Conservation (phyloP, 2,888 invertebrate genomes). For the Phania funesta region DNA sequence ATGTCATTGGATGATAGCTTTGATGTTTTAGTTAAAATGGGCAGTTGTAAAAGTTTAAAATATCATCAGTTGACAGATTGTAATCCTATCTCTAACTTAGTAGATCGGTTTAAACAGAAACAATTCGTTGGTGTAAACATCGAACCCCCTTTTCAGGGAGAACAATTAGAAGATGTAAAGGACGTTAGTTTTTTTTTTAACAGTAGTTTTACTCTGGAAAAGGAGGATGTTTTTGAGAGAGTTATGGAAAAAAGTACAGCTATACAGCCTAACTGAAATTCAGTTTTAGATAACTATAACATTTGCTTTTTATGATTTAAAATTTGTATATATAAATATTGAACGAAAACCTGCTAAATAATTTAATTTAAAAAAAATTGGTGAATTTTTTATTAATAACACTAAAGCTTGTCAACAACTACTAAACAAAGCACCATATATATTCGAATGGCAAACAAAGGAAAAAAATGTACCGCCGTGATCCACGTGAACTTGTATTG, state of each 20-base stretch:
- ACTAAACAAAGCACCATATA: too few species aligned
- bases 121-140: constrained; percentile 61
- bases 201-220: constrained; percentile 78
- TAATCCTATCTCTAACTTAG: constrained; percentile 50
- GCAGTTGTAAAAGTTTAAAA: constrained; percentile 40
- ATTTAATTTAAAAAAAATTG: too few species aligned
- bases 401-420: too few species aligned
- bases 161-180: constrained; percentile 41
- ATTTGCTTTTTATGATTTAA: too few species aligned
- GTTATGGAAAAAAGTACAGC: constrained; percentile 81
- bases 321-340: too few species aligned
- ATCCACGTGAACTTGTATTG: too few species aligned
- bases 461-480: too few species aligned
- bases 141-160: too few species aligned
- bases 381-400: too few species aligned
- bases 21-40: constrained; percentile 72
- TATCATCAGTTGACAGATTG: not conserved
- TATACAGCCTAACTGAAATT: constrained; percentile 23
- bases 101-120: constrained; percentile 73
- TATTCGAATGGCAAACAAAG: too few species aligned
- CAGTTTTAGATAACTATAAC: not conserved
- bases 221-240: constrained; percentile 84
- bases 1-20: constrained; percentile 75
- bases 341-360: too few species aligned
- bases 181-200: constrained; percentile 82